Base-by-base conservation (phyloP, 2,113 vertebrate species). In the Seriola dumerili region DNA sequence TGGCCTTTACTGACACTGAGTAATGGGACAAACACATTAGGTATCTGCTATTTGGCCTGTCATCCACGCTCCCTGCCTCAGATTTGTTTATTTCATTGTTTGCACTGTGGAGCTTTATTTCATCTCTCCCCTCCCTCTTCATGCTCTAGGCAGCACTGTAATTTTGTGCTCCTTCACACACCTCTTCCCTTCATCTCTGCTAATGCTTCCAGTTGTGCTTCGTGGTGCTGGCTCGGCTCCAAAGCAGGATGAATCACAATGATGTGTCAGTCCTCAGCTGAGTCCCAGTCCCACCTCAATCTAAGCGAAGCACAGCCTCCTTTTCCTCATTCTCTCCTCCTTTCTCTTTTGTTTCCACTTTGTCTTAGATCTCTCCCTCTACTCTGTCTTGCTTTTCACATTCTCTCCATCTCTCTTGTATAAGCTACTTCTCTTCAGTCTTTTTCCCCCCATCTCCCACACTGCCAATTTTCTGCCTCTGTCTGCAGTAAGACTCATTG, bases 251-350 rank as follows among this genome's bases (percentile, higher is more conserved):
- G 91, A 92, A 88, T 91, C 82, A 76, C 88, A 86, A 70, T 50
- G 78, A 89, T 62, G 78, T 79, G 83, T 84, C 82, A 70, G 82
- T 85, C 75, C 76, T 84, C 55, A 64, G 72, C 59, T 57, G 64
- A 77, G 62, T 90, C 89, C 86, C 83, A 85, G 89, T 89, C 88
- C 88, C 87, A 85, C 80, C 82, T 85, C 91, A 90, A 86, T 92
- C 84, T 84, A 34, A 85, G 52, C 66, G 61, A 42, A 69, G 63
- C 74, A 9, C 75, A 42, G 77, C 72, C 78, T 75, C 65, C 38
- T 54, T 48, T 73, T 78, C 34, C n/a, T 25, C 65, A 55, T 7
- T 29, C 34, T 80, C 66, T 19, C 46, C 29, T 71, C 36, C 40
- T 68, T 38, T 71, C 50, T 59, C 42, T 61, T 83, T 86, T 61